Conservation (phyloP, 30 jellyfish, hydroid and myxozoan genomes). For the Chrysaora quinquecirrha region DNA sequence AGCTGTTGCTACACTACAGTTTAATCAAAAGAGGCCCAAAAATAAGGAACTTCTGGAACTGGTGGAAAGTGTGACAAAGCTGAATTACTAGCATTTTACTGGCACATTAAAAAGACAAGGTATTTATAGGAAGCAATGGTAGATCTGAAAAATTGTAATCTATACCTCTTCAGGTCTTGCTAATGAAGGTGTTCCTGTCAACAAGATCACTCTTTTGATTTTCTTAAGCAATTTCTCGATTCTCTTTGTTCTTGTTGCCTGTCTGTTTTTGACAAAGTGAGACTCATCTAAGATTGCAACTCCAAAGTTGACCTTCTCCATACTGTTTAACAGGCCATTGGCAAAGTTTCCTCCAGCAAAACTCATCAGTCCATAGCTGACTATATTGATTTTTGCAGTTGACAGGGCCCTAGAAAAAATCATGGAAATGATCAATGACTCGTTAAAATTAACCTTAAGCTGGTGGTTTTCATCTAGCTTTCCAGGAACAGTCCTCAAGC, state of each 20-base stretch:
- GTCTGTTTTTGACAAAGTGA: constrained; percentile 61
- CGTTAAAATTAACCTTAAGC: too few species aligned
- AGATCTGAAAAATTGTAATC: not conserved
- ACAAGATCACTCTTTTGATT: constrained; percentile 55
- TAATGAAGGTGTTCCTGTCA: constrained; percentile 93
- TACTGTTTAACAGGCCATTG: constrained; percentile 19
- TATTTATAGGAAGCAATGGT: too few species aligned
- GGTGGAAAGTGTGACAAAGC: too few species aligned
- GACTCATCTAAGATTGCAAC: constrained; percentile 89
- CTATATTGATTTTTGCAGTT: constrained; percentile 54
- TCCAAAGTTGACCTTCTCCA: constrained; percentile 67
- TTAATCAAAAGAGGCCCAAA: too few species aligned
- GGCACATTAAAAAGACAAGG: too few species aligned
- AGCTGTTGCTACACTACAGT: too few species aligned
- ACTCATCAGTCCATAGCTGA: constrained; percentile 83
- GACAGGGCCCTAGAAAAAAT: constrained; percentile 71
- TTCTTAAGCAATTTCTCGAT: constrained; percentile 33
- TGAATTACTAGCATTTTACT: too few species aligned
- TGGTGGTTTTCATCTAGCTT: too few species aligned
- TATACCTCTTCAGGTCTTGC: constrained; percentile 96
- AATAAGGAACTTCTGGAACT: too few species aligned
- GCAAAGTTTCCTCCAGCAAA: constrained; percentile 10
- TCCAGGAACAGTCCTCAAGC: too few species aligned
- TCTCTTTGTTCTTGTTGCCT: constrained; percentile 59
- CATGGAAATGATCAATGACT: too few species aligned